Evolutionary conservation across 2,888 invertebrate species (phyloP).

Genomic region (Syrphus vitripennis): DNA sequence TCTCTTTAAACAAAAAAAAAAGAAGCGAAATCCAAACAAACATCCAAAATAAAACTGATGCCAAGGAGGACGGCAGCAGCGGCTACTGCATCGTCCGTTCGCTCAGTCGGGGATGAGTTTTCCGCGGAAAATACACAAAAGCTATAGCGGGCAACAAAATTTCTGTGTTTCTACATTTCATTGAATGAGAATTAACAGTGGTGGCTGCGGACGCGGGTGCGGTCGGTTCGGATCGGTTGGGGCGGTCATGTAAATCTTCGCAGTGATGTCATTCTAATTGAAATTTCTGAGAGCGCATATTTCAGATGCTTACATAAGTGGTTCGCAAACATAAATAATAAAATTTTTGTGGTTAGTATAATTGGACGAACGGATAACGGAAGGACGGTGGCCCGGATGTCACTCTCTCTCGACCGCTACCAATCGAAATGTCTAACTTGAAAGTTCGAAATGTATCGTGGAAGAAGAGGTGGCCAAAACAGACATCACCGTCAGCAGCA

Average conservation of each 20-base stretch:
- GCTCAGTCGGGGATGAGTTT: slow-evolving; percentile 67
- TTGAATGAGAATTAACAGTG: not conserved
- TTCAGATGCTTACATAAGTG: slow-evolving; percentile 66
- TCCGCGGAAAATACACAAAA: slow-evolving; percentile 58
- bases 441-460: slow-evolving; percentile 56
- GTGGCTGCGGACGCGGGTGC: not conserved
- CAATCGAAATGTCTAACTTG: slow-evolving; percentile 52
- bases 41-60: slow-evolving; percentile 32
- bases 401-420: slow-evolving; percentile 4
- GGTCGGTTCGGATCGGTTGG: not conserved
- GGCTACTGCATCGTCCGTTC: slow-evolving; percentile 26
- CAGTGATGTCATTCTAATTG: slow-evolving; percentile 65
- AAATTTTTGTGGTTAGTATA: slow-evolving; percentile 22
- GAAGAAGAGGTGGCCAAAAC: slow-evolving; percentile 52
- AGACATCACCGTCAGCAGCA: slow-evolving; percentile 5
- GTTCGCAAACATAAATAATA: slow-evolving; percentile 33
- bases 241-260: slow-evolving; percentile 17
- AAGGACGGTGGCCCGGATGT: slow-evolving; percentile 59
- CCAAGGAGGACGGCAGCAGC: slow-evolving; percentile 38
- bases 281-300: slow-evolving; percentile 17
- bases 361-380: slow-evolving; percentile 5
- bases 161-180: not conserved
- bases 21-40: slow-evolving; percentile 31
- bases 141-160: slow-evolving; percentile 20
- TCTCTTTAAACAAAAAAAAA: slow-evolving; percentile 44